Base-by-base conservation (phyloP, 1,140 invertebrate genomes). In the Rhynchophorus ferrugineus region DNA sequence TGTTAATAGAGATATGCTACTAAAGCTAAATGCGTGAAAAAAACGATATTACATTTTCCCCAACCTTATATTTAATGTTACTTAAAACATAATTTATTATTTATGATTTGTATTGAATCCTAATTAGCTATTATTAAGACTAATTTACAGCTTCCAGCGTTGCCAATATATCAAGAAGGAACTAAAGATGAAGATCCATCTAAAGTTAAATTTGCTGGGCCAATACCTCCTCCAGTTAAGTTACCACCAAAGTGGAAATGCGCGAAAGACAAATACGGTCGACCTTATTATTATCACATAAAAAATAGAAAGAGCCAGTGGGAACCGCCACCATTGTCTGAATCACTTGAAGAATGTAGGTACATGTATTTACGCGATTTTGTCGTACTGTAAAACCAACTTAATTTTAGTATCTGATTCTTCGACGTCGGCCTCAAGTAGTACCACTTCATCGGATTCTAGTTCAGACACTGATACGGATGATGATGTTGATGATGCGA, bases 231-330 rank as follows among this genome's bases (percentile, higher is more conserved):
- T 0, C 69, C 76, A 0, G 70, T 78, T 0, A 82, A 84, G 61
- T 66, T 96, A 36, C 91, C 92, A 3, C 84, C 85, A 0, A 81
- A 85, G 64, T 97, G 93, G 92, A 87, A 89, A 61, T 85, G 81
- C 61, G 84, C 87, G 0, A 78, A 80, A 37, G 90, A 94, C 69
- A 64, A 75, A 14, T 81, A 88, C 36, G 91, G 92, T 1, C 74
- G 89, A 51, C 78, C 82, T 0, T 98, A 95, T 68, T 98, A 95
- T 72, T 97, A 95, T 70, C 91, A 96, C 69, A 73, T 85, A 0
- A 84, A 84, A 58, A 81, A 87, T 18, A 79, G 89, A 46, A 76
- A 87, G 61, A 82, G 89, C 1, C 91, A 95, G 66, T 97, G 93
- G 93, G 74, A 86, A 49, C 87, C 89, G 19, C 92, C 92, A 0